Percentiles rank a stretch among this genome's conserved stretches.
phyloP scores from a whole-genome alignment of 2,888 invertebrate species.

The Cheiracanthium punctorium region DNA sequence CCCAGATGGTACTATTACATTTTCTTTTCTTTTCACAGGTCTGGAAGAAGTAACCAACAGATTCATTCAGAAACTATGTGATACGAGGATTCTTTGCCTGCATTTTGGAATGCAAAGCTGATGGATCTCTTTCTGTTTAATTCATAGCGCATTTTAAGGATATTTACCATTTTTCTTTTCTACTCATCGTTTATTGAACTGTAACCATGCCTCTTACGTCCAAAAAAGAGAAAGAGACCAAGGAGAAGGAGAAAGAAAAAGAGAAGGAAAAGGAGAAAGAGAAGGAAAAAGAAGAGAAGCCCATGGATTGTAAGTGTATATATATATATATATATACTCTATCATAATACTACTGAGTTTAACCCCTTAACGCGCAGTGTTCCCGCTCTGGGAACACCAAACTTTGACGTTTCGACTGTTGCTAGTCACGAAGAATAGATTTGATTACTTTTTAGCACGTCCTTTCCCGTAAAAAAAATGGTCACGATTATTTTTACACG shows the following conservation, averaged over 20 bases:
- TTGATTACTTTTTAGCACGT: too few relatives aligned
- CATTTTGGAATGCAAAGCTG: not conserved
- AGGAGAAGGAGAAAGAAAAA: constrained; percentile 45
- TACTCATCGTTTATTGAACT: not conserved
- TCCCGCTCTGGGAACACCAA: too few relatives aligned
- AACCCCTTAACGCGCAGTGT: too few relatives aligned
- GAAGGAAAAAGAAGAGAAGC: constrained; percentile 41
- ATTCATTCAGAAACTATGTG: not conserved
- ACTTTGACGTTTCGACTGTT: too few relatives aligned
- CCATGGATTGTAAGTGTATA: constrained; percentile 49
- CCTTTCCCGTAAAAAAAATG: too few relatives aligned
- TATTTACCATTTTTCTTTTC: not conserved
- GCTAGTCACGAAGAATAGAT: too few relatives aligned
- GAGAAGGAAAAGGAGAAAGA: constrained; percentile 54
- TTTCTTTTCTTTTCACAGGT: too few relatives aligned
- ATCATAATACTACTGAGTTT: too few relatives aligned
- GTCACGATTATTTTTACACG: too few relatives aligned
- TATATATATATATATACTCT: too few relatives aligned
- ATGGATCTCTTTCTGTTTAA: not conserved
- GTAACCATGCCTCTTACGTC: constrained; percentile 46
- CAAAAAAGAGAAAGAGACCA: constrained; percentile 40
- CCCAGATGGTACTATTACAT: too few relatives aligned
- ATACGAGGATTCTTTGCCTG: not conserved
- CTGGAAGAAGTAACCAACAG: not conserved
- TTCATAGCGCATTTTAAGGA: not conserved